Evolutionary conservation across 2,113 vertebrate genomes (phyloP).

Genomic region (Anhinga rufa): DNA sequence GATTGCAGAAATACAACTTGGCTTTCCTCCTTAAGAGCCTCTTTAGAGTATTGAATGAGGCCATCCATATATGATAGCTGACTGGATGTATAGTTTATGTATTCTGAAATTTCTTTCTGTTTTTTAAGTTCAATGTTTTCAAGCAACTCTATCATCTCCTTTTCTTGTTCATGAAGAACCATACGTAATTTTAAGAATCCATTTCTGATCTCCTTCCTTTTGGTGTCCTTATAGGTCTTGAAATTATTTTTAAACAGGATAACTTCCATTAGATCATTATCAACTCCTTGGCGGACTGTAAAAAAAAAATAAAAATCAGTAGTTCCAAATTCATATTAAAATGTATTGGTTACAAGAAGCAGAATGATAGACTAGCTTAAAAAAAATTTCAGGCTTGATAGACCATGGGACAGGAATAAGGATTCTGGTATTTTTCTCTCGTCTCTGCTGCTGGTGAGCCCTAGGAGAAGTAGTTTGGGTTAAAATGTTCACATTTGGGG

Average conservation of each 20-base stretch:
- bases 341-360: neutral
- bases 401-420: neutral
- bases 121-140: slow-evolving; percentile 62
- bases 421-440: neutral
- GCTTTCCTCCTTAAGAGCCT: slow-evolving; percentile 63
- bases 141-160: slow-evolving; percentile 59
- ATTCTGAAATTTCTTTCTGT: slow-evolving; percentile 62
- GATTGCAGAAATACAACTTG: slow-evolving; percentile 67
- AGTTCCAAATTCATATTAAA: neutral
- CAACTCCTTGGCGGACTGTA: slow-evolving; percentile 59
- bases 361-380: neutral
- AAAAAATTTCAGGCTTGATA: neutral
- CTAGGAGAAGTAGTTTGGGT: neutral
- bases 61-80: slow-evolving; percentile 61
- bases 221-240: slow-evolving; percentile 58
- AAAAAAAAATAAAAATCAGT: neutral
- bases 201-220: slow-evolving; percentile 62
- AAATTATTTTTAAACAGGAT: slow-evolving; percentile 59
- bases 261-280: slow-evolving; percentile 68
- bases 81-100: neutral
- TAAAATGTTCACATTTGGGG: neutral
- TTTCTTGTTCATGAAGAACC: slow-evolving; percentile 62
- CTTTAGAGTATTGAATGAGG: slow-evolving; percentile 66
- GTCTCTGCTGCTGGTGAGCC: neutral
- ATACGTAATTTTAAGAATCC: slow-evolving; percentile 59